These are phyloP conservation scores for Bubalus kerabau DNA, from an alignment of 2,113 vertebrate species.

Conservation along the genomic window DNA sequence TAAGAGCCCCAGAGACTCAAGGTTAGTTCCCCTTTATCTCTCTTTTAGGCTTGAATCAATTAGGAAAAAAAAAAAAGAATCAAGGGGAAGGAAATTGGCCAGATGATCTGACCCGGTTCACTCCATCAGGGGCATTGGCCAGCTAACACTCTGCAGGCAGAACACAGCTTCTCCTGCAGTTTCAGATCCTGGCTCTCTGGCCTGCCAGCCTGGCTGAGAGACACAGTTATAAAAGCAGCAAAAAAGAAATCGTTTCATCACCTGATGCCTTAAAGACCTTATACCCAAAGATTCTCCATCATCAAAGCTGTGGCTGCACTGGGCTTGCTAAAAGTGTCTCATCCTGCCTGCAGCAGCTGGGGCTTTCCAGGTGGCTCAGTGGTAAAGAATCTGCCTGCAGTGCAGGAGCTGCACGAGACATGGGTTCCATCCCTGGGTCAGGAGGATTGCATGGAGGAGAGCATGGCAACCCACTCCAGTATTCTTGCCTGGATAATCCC, in stretches of 20 bases:
- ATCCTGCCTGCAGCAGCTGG: fast-evolving
- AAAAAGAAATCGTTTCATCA: fast-evolving
- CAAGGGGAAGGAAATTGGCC: fast-evolving
- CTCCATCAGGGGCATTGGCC: fast-evolving
- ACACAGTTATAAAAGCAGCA: not conserved
- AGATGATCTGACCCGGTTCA: fast-evolving
- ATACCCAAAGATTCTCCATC: not conserved
- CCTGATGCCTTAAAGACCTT: not conserved
- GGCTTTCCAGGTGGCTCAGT: not conserved
- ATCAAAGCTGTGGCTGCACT: fast-evolving
- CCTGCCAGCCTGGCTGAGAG: not conserved
- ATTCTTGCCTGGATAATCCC: not conserved
- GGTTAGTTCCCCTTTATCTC: too few species aligned
- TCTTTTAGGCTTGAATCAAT: not conserved
- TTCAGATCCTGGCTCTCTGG: not conserved
- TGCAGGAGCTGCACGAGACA: not conserved
- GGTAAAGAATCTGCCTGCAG: not conserved
- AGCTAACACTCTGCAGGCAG: not conserved
- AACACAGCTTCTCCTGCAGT: fast-evolving
- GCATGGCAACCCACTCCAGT: not conserved
- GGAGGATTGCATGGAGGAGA: not conserved
- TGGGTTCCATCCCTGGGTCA: not conserved
- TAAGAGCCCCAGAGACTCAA: fast-evolving
- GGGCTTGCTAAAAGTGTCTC: not conserved
- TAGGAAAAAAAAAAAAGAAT: not conserved